Conservation (phyloP, 2,888 invertebrate species). For the Trimorus sp. region DNA sequence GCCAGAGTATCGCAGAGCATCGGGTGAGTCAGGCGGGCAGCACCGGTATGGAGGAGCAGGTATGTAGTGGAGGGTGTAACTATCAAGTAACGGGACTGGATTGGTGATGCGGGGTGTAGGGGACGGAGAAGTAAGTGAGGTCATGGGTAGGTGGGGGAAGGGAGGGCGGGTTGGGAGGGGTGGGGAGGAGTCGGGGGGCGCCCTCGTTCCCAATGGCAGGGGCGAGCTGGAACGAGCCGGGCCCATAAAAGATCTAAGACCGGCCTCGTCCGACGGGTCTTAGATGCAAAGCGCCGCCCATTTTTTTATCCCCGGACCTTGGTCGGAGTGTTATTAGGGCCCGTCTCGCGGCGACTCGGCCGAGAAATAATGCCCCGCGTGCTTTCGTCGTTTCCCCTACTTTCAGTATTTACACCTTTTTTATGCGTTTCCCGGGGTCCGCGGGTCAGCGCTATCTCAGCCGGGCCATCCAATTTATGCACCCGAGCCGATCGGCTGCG, state of each 20-base stretch:
- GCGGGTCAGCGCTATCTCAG: slow-evolving; percentile 44
- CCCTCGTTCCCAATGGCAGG: slow-evolving; percentile 32
- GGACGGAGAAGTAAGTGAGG: too few relatives aligned
- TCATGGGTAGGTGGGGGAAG: too few relatives aligned
- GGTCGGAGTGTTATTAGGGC: slow-evolving; percentile 60
- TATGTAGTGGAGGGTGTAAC: too few relatives aligned
- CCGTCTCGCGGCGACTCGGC: slow-evolving; percentile 27
- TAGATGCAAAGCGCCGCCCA: slow-evolving; percentile 80
- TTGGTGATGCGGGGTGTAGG: too few relatives aligned
- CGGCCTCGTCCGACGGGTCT: slow-evolving; percentile 72
- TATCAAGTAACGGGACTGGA: too few relatives aligned
- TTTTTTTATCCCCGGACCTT: slow-evolving; percentile 75
- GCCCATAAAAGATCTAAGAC: slow-evolving; percentile 73
- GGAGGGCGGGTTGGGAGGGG: background rate
- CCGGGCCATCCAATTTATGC: slow-evolving; percentile 63
- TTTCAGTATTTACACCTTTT: slow-evolving; percentile 65
- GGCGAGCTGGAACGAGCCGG: slow-evolving; percentile 60
- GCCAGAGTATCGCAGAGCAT: too few relatives aligned
- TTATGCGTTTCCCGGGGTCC: slow-evolving; percentile 42
- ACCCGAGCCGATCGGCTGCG: slow-evolving; percentile 38
- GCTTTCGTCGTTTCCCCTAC: slow-evolving; percentile 61
- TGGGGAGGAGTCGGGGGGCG: slow-evolving; percentile 12
- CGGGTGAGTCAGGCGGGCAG: too few relatives aligned
- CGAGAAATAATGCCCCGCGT: slow-evolving; percentile 42
- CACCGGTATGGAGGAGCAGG: too few relatives aligned